Conservation (phyloP, 2,888 invertebrate genomes). For the Helleia helle region DNA sequence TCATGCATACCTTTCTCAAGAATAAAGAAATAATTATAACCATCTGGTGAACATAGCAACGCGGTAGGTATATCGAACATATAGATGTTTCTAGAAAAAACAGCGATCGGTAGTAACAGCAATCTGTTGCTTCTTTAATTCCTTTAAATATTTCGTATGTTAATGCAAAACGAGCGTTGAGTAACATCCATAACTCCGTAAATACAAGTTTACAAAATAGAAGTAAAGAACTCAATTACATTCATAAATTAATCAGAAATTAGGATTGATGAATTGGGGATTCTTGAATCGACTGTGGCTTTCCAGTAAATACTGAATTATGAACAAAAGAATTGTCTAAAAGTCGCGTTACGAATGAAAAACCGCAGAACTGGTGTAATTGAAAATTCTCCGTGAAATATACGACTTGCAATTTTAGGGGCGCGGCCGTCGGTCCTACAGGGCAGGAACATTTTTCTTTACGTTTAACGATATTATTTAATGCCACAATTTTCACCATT, state of each 20-base stretch:
- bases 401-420: slow-evolving; percentile 70
- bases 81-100: too few relatives aligned
- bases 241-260: too few relatives aligned
- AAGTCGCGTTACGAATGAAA: slow-evolving; percentile 72
- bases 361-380: slow-evolving; percentile 71
- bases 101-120: too few relatives aligned
- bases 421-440: slow-evolving; percentile 43
- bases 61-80: too few relatives aligned
- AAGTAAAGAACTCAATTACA: too few relatives aligned
- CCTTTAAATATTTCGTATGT: too few relatives aligned
- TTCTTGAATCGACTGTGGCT: neutral
- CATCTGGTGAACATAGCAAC: too few relatives aligned
- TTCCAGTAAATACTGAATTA: slow-evolving; percentile 36
- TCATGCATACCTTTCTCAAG: neutral
- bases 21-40: neutral
- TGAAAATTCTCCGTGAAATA: slow-evolving; percentile 72
- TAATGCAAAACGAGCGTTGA: too few relatives aligned
- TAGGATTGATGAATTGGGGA: too few relatives aligned
- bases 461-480: slow-evolving; percentile 70
- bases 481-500: slow-evolving; percentile 67
- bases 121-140: too few relatives aligned
- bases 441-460: slow-evolving; percentile 61
- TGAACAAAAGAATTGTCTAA: slow-evolving; percentile 41
- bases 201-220: too few relatives aligned
- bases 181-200: too few relatives aligned